A percentile compares a stretch with the other conserved stretches of the same genome.
phyloP scores from a whole-genome alignment of 2,888 invertebrate species.

The Noctuana brunneofusca region DNA sequence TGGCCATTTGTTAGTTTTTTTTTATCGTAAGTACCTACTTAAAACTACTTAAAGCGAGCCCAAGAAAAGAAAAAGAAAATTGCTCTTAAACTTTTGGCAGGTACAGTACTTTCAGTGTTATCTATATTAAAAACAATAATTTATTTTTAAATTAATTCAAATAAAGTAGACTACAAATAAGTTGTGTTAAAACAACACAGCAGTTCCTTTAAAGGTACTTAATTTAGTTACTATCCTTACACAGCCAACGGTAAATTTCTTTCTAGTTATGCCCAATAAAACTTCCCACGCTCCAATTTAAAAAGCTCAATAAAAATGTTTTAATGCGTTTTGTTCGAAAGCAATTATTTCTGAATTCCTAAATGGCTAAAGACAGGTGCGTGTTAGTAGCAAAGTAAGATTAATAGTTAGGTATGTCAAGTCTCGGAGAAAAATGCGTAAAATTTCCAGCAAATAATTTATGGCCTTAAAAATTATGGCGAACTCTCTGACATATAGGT shows the following conservation, averaged over 20 bases:
- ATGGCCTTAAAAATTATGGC: neutral
- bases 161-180: neutral
- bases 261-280: neutral
- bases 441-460: too few species aligned
- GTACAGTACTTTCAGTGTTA: too few species aligned
- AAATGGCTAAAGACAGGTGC: slow-evolving; percentile 8
- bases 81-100: too few species aligned
- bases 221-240: neutral
- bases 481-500: too few species aligned
- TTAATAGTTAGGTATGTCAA: neutral
- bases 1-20: too few species aligned
- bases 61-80: too few species aligned
- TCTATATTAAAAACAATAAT: too few species aligned
- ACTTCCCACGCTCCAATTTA: neutral
- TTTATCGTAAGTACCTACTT: too few species aligned
- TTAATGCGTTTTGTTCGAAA: neutral
- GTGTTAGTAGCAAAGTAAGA: slow-evolving; percentile 3
- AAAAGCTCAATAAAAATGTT: neutral
- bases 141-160: too few species aligned
- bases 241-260: neutral
- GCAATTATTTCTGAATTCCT: neutral
- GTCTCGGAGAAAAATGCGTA: neutral
- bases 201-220: too few species aligned
- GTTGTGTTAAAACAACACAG: neutral
- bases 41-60: too few species aligned